Percentiles rank a stretch among this genome's conserved stretches.
phyloP scores from a whole-genome alignment of 2,797 vertebrate genomes.

The Rhinichthys osculus region DNA sequence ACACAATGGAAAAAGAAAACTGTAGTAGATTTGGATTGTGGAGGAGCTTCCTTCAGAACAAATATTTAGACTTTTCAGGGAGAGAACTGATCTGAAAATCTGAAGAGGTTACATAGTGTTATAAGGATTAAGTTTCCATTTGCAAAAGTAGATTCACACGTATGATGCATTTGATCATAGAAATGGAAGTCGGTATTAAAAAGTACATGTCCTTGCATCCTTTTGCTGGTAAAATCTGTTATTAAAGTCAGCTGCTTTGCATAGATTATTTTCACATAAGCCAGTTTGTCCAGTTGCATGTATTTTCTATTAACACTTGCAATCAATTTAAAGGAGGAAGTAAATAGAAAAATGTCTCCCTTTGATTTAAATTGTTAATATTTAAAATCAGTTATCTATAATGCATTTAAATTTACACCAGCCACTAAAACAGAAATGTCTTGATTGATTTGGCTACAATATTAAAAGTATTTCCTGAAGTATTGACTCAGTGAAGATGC shows the following conservation, averaged over 20 bases:
- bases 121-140: neutral
- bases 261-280: constrained; percentile 48
- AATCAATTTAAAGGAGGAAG: neutral
- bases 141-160: neutral
- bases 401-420: neutral
- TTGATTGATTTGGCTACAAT: neutral
- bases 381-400: neutral
- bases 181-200: constrained; percentile 17
- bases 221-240: neutral
- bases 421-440: neutral
- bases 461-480: neutral
- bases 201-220: neutral
- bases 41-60: neutral
- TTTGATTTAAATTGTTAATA: neutral
- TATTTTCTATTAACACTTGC: neutral
- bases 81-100: neutral
- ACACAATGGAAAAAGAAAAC: constrained; percentile 30
- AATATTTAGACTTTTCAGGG: neutral
- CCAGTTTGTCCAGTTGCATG: constrained; percentile 25
- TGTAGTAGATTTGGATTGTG: constrained; percentile 16
- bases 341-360: neutral
- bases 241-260: constrained; percentile 33
- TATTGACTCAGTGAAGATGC: neutral
- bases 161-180: neutral
- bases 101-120: neutral